Percentiles rank a stretch among this genome's conserved stretches.
These are phyloP conservation scores for Lycia hirtaria DNA, from an alignment of 2,888 invertebrate species.

Conservation along the genomic window DNA sequence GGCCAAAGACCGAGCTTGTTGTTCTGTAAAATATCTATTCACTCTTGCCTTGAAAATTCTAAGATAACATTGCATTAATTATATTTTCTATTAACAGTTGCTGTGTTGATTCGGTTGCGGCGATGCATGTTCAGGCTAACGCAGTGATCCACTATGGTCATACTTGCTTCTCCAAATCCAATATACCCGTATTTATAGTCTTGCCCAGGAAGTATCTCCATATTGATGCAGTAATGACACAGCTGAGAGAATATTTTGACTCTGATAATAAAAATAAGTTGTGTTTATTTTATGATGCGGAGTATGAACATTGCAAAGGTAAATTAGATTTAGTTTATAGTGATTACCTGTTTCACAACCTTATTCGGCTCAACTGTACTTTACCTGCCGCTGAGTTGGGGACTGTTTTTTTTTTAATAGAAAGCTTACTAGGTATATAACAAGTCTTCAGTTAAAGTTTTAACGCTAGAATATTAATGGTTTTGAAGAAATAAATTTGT, in stretches of 20 bases:
- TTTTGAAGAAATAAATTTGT: too few relatives aligned
- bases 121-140: constrained; percentile 94
- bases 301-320: constrained; percentile 87
- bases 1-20: too few relatives aligned
- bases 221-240: constrained; percentile 56
- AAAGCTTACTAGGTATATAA: too few relatives aligned
- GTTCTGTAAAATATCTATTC: too few relatives aligned
- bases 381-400: too few relatives aligned
- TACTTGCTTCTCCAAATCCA: constrained; percentile 92
- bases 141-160: constrained; percentile 96
- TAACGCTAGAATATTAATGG: too few relatives aligned
- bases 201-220: constrained; percentile 88
- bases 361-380: too few relatives aligned
- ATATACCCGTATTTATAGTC: constrained; percentile 91
- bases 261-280: constrained; percentile 63
- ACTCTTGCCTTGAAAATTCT: background rate
- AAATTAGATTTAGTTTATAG: too few relatives aligned
- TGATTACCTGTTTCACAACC: too few relatives aligned
- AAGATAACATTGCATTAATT: background rate
- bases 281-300: constrained; percentile 88
- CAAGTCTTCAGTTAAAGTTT: too few relatives aligned
- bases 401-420: too few relatives aligned
- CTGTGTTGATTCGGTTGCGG: constrained; percentile 95
- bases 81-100: constrained; percentile 86
- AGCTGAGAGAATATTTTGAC: constrained; percentile 53